These are phyloP conservation scores for Cyphomyrmex costatus DNA, from an alignment of 1,140 invertebrate species.

Conservation along the genomic window DNA sequence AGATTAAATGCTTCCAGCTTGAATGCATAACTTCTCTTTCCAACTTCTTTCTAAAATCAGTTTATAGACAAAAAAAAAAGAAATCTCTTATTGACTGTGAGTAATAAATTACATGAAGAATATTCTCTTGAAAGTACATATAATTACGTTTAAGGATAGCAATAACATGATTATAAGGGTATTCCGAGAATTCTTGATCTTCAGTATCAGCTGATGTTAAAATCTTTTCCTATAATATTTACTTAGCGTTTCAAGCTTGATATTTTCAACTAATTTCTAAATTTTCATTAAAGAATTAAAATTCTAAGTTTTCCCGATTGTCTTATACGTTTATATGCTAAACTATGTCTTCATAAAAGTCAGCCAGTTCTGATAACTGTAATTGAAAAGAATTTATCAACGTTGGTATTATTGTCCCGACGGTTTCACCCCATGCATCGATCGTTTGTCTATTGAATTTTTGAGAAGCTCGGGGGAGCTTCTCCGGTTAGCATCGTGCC, in stretches of 20 bases:
- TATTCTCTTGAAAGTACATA: conserved; percentile 1
- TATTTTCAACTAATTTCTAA: neutral
- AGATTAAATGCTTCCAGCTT: conserved; percentile 14
- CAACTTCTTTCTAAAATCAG: neutral
- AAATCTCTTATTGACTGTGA: neutral
- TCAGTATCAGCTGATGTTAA: neutral
- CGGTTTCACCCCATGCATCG: conserved; percentile 46
- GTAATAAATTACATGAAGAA: neutral
- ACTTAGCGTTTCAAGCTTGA: neutral
- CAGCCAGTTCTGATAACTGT: neutral
- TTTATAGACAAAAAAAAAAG: conserved; percentile 12
- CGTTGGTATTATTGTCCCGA: neutral
- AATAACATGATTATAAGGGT: neutral
- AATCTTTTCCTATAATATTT: neutral
- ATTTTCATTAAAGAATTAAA: conserved; percentile 1
- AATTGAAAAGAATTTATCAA: neutral
- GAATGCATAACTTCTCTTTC: conserved; percentile 2
- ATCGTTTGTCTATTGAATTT: conserved; percentile 72
- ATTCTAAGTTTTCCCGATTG: neutral
- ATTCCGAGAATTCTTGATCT: conserved; percentile 3
- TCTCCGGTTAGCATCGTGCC: conserved; percentile 62
- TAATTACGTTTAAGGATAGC: neutral
- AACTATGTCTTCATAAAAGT: neutral
- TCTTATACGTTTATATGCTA: neutral
- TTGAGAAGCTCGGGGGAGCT: conserved; percentile 64